phyloP scores from a whole-genome alignment of 2,113 vertebrate species.

The Megaceryle torquata region DNA sequence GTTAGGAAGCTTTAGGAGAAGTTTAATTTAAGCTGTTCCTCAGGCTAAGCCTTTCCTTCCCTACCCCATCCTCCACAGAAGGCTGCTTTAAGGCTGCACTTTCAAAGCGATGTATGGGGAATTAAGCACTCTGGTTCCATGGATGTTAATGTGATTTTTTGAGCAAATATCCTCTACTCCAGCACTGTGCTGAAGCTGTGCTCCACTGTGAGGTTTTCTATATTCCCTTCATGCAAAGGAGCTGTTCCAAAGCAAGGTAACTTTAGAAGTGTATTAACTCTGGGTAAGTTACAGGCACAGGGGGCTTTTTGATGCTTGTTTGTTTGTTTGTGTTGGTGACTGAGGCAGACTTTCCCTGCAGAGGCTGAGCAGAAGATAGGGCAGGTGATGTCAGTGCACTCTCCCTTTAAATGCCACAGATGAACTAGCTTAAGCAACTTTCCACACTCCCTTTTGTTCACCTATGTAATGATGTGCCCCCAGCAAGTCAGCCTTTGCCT shows the following conservation, averaged over 20 bases:
- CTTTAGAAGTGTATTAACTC: neutral
- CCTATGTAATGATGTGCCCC: neutral
- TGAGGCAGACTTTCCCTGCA: neutral
- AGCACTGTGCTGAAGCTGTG: neutral
- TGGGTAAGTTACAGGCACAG: neutral
- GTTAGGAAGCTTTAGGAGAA: slow-evolving; percentile 4
- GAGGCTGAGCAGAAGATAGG: neutral
- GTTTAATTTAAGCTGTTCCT: slow-evolving; percentile 54
- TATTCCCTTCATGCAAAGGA: neutral
- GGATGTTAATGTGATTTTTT: slow-evolving; percentile 47
- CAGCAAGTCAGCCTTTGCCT: neutral
- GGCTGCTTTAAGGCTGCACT: slow-evolving; percentile 28
- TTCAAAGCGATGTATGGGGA: neutral
- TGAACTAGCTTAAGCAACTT: neutral
- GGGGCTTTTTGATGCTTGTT: neutral
- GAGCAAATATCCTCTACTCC: slow-evolving; percentile 1
- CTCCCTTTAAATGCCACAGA: fast-evolving
- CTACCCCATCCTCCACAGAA: neutral
- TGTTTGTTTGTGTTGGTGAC: neutral
- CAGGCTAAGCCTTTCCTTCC: slow-evolving; percentile 35
- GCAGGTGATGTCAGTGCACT: neutral
- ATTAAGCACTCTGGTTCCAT: slow-evolving; percentile 7
- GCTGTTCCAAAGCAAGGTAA: neutral
- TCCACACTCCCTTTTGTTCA: neutral
- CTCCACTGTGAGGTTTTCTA: neutral